phyloP scores from a whole-genome alignment of 2,113 vertebrate genomes.

The Erythrocercus mccallii region DNA sequence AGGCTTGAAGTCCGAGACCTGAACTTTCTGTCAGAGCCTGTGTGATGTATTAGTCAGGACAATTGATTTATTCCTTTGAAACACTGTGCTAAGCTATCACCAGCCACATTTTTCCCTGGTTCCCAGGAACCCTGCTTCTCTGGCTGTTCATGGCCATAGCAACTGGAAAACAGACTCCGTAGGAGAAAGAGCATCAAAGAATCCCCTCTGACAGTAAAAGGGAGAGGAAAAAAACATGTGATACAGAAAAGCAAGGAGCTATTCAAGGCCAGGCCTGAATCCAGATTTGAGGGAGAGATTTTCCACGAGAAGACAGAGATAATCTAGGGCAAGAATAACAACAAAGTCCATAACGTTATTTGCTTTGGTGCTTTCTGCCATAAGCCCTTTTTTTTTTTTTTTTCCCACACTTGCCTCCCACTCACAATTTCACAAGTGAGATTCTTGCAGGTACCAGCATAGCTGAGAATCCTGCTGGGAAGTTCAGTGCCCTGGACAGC shows the following conservation, averaged over 20 bases:
- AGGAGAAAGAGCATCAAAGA: background rate
- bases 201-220: background rate
- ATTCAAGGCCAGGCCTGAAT: background rate
- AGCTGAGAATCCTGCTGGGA: background rate
- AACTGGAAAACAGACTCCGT: background rate
- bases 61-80: slow-evolving; percentile 24
- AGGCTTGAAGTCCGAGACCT: background rate
- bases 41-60: slow-evolving; percentile 8
- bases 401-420: background rate
- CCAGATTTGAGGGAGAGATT: background rate
- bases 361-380: background rate
- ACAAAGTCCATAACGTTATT: background rate
- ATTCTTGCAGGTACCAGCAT: background rate
- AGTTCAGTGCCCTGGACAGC: background rate
- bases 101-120: background rate
- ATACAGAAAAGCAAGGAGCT: background rate
- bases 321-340: background rate
- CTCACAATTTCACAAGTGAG: background rate
- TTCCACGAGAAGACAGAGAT: background rate
- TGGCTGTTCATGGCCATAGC: background rate
- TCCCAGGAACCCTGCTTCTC: background rate
- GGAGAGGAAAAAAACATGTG: background rate
- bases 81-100: background rate
- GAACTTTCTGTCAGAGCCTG: background rate
- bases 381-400: background rate